These are phyloP conservation scores for Coboldia fuscipes DNA, from an alignment of 1,140 invertebrate genomes.

Conservation along the genomic window DNA sequence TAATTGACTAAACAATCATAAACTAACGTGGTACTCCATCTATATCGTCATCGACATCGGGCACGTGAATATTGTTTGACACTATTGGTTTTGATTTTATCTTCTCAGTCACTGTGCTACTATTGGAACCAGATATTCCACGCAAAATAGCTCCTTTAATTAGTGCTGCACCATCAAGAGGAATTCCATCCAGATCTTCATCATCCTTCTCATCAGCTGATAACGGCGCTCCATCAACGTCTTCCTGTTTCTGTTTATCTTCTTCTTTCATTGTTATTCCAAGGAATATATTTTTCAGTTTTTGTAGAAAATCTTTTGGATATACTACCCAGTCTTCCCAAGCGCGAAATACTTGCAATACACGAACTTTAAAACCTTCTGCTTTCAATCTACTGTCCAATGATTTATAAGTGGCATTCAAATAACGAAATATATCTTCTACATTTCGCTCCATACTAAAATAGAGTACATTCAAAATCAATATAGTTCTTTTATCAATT, in stretches of 20 bases:
- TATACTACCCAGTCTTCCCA: slow-evolving; percentile 99
- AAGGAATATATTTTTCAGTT: slow-evolving; percentile 78
- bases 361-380: slow-evolving; percentile 88
- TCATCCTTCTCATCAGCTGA: slow-evolving; percentile 37
- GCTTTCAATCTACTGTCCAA: slow-evolving; percentile 81
- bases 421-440: slow-evolving; percentile 64
- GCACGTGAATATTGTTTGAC: slow-evolving; percentile 17
- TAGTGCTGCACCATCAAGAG: slow-evolving; percentile 61
- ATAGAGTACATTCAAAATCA: not conserved
- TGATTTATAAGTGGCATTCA: slow-evolving; percentile 52
- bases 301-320: slow-evolving; percentile 79
- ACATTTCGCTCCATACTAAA: slow-evolving; percentile 70
- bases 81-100: slow-evolving; percentile 2
- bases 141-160: slow-evolving; percentile 43
- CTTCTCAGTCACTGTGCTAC: slow-evolving; percentile 6
- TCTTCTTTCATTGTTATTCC: slow-evolving; percentile 24
- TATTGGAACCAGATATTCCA: slow-evolving; percentile 15
- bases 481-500: not conserved
- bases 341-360: slow-evolving; percentile 83
- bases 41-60: slow-evolving; percentile 36
- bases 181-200: slow-evolving; percentile 57
- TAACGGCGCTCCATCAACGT: slow-evolving; percentile 44
- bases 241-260: slow-evolving; percentile 19
- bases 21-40: slow-evolving; percentile 49
- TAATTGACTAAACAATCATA: not conserved